Evolutionary conservation across 2,888 invertebrate genomes (phyloP), one percentile per base, ranked within the genome.

Genomic region (Subacronicta megacephala): DNA sequence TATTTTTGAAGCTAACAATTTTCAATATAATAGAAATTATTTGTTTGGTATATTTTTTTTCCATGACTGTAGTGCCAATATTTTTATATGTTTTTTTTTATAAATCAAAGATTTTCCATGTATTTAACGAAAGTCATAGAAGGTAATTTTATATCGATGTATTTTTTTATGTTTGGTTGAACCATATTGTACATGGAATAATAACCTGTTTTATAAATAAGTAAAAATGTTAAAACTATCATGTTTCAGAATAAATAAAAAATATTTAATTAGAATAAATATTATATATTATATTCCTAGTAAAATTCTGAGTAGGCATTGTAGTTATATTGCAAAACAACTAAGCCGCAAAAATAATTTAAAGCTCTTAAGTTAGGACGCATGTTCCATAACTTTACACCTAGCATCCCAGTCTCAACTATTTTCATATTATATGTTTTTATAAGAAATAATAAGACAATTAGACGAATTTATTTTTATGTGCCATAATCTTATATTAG

Each of bases 401-500:
- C 41, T 63, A 49, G 53, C 37, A 57, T 72, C 69, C 44, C 49
- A 70, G 12, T 53, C 36, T 44, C 12, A 49, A 5, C 33, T 44
- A 41, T 50, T 60, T 57, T 18, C 13, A 47, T 60, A 3, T 47
- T 52, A 49, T 23, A 6, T 26, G 26, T 26, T 10, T 66, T 50
- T 47, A 47, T 52, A 57, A 51, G 54, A 57, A 63, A 20, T 38
- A 51, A 54, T 52, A 58, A 56, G 45, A 62, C 54, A 53, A 60
- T 58, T 57, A 55, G 46, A 62, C 52, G 76, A 80, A 74, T 78
- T 79, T 78, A 77, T 74, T 72, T 81, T 68, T 64, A 66, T 71
- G 84, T 85, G 85, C 85, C 85, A 85, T 85, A 81, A 33, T 46
- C 55, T 72, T 65, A 47, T 75, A 53, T 57, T 50, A 1, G 7